A percentile compares a stretch with the other conserved stretches of the same genome.
phyloP scores from a whole-genome alignment of 37 sponge, comb jelly and placozoan species.

The Hormiphora californensis region DNA sequence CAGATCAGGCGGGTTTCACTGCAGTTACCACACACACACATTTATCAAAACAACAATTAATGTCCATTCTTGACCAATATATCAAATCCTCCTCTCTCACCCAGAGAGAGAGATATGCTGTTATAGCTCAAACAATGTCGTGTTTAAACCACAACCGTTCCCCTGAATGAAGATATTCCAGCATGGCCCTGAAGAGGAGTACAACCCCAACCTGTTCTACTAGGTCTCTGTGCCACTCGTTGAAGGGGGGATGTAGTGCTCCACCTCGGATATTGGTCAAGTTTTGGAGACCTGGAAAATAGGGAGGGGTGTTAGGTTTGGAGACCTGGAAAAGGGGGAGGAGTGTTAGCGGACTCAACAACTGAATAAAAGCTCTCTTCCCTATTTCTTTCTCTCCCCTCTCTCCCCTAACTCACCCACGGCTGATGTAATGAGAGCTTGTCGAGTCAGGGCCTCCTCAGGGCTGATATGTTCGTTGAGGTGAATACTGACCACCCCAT shows the following conservation, averaged over 20 bases:
- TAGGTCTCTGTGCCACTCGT: background rate
- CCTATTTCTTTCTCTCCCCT: no score
- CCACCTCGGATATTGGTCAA: slow-evolving; percentile 35
- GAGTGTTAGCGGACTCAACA: no score
- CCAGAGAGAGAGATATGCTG: no score
- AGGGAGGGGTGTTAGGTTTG: background rate
- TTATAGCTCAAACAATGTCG: slow-evolving; percentile 3
- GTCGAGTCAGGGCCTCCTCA: slow-evolving; percentile 22
- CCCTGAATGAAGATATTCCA: slow-evolving; percentile 1
- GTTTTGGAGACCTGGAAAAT: slow-evolving; percentile 44
- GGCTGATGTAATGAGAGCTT: background rate
- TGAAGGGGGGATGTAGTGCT: background rate
- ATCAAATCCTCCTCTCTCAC: no score
- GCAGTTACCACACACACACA: no score
- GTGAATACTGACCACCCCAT: slow-evolving; percentile 1
- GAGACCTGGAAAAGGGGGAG: background rate
- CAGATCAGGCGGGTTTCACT: no score
- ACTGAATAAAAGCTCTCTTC: no score
- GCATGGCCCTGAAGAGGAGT: slow-evolving; percentile 47
- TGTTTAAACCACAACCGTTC: slow-evolving; percentile 36
- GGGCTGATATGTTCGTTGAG: no score
- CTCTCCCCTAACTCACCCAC: background rate
- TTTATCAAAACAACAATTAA: no score
- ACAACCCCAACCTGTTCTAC: slow-evolving; percentile 21
- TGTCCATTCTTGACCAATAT: no score